Evolutionary conservation across 2,888 invertebrate species (phyloP).

Genomic region (Pristionchus japonicus): DNA sequence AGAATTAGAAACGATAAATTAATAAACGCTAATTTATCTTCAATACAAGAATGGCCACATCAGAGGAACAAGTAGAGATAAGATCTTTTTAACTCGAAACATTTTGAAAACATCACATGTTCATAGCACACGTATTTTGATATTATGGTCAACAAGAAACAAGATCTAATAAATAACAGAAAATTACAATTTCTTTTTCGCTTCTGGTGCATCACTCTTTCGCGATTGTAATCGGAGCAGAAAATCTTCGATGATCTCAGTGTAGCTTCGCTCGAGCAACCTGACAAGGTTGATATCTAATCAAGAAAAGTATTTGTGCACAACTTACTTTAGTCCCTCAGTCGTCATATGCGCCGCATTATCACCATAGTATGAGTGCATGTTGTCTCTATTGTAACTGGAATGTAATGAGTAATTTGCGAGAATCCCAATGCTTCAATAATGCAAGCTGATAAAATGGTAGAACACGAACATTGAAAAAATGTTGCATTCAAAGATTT

Average conservation of each 20-base stretch:
- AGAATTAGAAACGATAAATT: no score
- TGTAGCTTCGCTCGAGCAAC: neutral
- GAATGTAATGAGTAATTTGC: neutral
- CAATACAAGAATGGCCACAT: no score
- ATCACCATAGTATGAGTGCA: constrained; percentile 40
- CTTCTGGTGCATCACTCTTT: neutral
- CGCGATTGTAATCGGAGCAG: neutral
- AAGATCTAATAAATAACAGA: no score
- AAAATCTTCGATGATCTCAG: constrained; percentile 31
- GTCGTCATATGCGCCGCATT: constrained; percentile 10
- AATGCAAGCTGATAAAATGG: neutral
- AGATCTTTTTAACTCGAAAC: no score
- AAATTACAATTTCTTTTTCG: neutral
- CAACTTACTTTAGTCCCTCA: constrained; percentile 22
- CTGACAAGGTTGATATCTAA: neutral
- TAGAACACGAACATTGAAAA: neutral
- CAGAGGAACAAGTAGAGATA: no score
- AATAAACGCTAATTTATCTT: no score
- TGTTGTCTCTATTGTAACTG: constrained; percentile 3
- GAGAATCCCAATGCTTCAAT: neutral
- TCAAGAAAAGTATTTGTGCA: no score
- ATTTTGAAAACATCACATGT: no score
- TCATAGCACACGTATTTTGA: no score
- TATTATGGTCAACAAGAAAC: no score
- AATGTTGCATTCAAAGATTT: neutral